Base-by-base conservation (phyloP, 2,797 vertebrate species). In the Glyptemys insculpta region DNA sequence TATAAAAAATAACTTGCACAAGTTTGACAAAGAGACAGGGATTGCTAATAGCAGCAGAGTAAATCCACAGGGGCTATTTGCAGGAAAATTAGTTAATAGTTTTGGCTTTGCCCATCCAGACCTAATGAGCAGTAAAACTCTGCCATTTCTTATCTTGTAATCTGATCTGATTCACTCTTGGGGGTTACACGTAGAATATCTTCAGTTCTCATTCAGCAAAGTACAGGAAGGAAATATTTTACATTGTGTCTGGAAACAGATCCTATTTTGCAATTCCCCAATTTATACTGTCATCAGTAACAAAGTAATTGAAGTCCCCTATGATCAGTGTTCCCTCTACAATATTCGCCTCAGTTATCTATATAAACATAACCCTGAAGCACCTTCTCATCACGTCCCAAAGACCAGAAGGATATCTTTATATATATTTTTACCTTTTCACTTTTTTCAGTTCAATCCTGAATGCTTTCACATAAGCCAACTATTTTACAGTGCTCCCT, bases 111-210 rank as follows among this genome's bases (percentile, higher is more conserved):
- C 88, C 81, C 59, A 87, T 84, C 78, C 25, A 81, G 72, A 84
- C 83, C 68, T 76, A 96, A n/a, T 31, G 80, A 85, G 50, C n/a
- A 89, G 16, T 85, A 93, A 95, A 97, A 76, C 12, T 37, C 88
- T 81, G 44, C 49, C 80, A n/a, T 72, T 90, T 94, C 81, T 85
- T 57, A 90, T 23, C 87, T 76, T 80, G 86, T 80, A 94, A 11
- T 52, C 72, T 93, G 37, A 90, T 21, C 41, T 76, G 5, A 79
- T 41, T 34, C 62, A 83, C 44, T 95, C 94, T 86, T 94, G 9
- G 12, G 37, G 41, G 9, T 91, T 93, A 83, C 62, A 89, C 54
- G 82, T 12, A 53, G 56, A 89, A 19, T 10, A 79, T 37, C 86
- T 78, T 3, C 11, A 85, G 12, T 29, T 50, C 44, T 83, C 81